Percentiles rank a stretch among this genome's conserved stretches.
phyloP scores from a whole-genome alignment of 2,888 invertebrate genomes.

The Ectemnius lituratus region DNA sequence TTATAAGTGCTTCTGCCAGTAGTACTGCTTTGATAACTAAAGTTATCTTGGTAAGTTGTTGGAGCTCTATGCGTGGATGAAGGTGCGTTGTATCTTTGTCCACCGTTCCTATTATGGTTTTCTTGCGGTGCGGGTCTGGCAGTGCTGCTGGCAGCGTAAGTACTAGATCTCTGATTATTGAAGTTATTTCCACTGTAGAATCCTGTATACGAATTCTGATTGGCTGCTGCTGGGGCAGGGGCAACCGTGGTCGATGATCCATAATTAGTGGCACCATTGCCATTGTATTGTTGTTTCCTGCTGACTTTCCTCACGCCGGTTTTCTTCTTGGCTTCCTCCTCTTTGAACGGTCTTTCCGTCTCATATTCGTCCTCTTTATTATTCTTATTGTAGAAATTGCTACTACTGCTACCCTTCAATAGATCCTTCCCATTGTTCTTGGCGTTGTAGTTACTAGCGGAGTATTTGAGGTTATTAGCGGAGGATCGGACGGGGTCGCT shows the following conservation, averaged over 20 bases:
- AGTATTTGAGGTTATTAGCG: slow-evolving; percentile 64
- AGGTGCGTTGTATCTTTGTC: slow-evolving; percentile 58
- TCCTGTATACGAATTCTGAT: slow-evolving; percentile 55
- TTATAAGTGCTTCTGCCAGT: slow-evolving; percentile 58
- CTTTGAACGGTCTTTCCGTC: slow-evolving; percentile 79
- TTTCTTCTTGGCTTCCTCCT: slow-evolving; percentile 72
- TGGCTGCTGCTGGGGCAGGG: slow-evolving; percentile 17
- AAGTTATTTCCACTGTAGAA: slow-evolving; percentile 54
- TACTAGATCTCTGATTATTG: slow-evolving; percentile 56
- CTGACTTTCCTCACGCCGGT: slow-evolving; percentile 67
- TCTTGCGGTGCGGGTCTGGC: slow-evolving; percentile 48
- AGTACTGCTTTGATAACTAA: slow-evolving; percentile 66
- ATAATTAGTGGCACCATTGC: slow-evolving; percentile 56
- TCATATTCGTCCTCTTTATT: slow-evolving; percentile 79
- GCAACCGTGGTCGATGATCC: slow-evolving; percentile 61
- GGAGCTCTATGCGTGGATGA: slow-evolving; percentile 69
- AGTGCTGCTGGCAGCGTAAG: slow-evolving; percentile 47
- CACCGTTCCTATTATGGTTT: slow-evolving; percentile 54
- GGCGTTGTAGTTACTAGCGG: slow-evolving; percentile 67
- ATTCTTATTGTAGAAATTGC: slow-evolving; percentile 73
- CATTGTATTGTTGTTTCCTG: slow-evolving; percentile 66
- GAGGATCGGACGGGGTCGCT: slow-evolving; percentile 77
- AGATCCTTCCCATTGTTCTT: slow-evolving; percentile 69
- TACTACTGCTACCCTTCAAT: slow-evolving; percentile 68
- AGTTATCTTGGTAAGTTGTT: slow-evolving; percentile 66